Conservation (phyloP, 1,140 invertebrate species). For the Plectus sambesii region DNA sequence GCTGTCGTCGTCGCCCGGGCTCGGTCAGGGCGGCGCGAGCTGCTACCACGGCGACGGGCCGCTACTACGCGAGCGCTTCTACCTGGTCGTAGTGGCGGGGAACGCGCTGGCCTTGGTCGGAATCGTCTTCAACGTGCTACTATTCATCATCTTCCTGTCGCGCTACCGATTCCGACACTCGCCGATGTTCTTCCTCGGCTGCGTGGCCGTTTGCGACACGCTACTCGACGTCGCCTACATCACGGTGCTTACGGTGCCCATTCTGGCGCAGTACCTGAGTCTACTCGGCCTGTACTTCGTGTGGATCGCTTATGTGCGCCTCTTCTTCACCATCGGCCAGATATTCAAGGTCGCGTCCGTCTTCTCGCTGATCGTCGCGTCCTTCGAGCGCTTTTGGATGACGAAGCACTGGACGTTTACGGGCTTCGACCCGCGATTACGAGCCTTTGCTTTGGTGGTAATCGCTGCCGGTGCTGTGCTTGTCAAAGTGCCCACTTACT, state of each 20-base stretch:
- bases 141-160: slow-evolving; percentile 22
- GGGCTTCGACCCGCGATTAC: slow-evolving; percentile 35
- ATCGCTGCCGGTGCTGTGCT: slow-evolving; percentile 27
- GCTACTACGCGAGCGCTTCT: slow-evolving; percentile 12
- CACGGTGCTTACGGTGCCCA: slow-evolving; percentile 26
- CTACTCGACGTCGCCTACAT: slow-evolving; percentile 21
- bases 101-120: slow-evolving; percentile 20
- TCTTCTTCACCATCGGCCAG: slow-evolving; percentile 34
- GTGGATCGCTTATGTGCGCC: slow-evolving; percentile 30
- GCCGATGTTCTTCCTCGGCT: slow-evolving; percentile 28
- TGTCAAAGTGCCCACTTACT: slow-evolving; percentile 31
- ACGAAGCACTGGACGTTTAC: slow-evolving; percentile 43
- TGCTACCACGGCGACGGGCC: no score
- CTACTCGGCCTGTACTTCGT: slow-evolving; percentile 22
- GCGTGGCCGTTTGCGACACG: slow-evolving; percentile 26
- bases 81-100: slow-evolving; percentile 22
- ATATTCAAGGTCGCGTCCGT: slow-evolving; percentile 43
- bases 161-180: slow-evolving; percentile 22
- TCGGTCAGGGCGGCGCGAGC: no score
- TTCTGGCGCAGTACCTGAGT: slow-evolving; percentile 31
- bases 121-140: slow-evolving; percentile 19
- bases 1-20: no score
- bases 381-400: slow-evolving; percentile 36
- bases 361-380: slow-evolving; percentile 40
- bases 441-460: slow-evolving; percentile 34